Evolutionary conservation across 2,797 vertebrate species (phyloP).

Genomic region (Acanthis flammea): DNA sequence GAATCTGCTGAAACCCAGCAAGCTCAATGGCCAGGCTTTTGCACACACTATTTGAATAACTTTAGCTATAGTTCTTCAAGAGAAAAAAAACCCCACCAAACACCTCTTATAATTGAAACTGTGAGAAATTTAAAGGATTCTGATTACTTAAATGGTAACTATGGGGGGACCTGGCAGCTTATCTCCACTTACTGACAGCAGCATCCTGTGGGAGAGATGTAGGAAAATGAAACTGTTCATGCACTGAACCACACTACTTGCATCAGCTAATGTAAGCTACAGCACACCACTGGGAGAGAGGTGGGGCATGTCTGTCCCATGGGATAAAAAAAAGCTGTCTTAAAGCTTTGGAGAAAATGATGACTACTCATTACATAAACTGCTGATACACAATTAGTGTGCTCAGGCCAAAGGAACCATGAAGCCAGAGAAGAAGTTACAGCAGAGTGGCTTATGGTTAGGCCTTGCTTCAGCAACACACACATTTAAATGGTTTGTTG

Average conservation of each 20-base stretch:
- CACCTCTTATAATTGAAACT: neutral
- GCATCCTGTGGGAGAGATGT: conserved; percentile 23
- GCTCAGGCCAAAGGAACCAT: conserved; percentile 17
- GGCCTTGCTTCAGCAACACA: conserved; percentile 15
- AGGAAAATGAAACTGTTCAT: conserved; percentile 23
- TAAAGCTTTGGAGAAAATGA: conserved; percentile 22
- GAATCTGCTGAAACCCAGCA: neutral
- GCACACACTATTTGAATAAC: neutral
- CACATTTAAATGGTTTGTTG: neutral
- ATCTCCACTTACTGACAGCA: conserved; percentile 24
- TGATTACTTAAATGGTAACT: neutral
- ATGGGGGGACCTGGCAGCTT: neutral
- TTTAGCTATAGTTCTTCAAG: neutral
- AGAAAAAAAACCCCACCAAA: neutral
- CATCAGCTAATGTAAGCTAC: conserved; percentile 51
- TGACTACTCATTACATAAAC: conserved; percentile 19
- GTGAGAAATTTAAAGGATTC: neutral
- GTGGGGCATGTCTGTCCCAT: neutral
- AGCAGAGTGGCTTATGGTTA: conserved; percentile 14
- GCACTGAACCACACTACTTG: conserved; percentile 10
- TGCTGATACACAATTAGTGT: neutral
- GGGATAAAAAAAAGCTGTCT: neutral
- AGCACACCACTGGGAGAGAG: neutral
- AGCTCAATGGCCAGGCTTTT: neutral
- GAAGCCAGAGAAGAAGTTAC: conserved; percentile 31